These are phyloP conservation scores for Littorina saxatilis DNA, from an alignment of 1,140 invertebrate species.

Conservation along the genomic window DNA sequence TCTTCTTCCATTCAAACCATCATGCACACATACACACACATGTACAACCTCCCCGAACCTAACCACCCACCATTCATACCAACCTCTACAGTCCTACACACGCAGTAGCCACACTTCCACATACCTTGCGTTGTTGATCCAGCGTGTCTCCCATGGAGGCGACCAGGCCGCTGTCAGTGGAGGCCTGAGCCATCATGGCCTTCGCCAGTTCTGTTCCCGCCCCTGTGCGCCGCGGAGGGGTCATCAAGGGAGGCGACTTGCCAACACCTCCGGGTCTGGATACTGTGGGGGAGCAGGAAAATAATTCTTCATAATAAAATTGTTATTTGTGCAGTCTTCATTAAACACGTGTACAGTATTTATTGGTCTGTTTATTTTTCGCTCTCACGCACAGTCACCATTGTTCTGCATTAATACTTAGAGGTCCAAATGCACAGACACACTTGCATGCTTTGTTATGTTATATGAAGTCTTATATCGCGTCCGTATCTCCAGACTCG, in stretches of 20 bases:
- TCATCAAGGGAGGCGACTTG: constrained; percentile 20
- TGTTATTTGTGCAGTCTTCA: no score
- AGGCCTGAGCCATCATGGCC: constrained; percentile 27
- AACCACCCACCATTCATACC: no score
- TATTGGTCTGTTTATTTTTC: no score
- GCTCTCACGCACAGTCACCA: no score
- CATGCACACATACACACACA: background rate
- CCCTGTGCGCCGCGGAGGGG: constrained; percentile 14
- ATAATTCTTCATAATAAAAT: no score
- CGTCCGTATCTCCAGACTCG: no score
- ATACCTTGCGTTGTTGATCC: constrained; percentile 24
- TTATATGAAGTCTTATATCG: no score
- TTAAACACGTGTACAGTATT: no score
- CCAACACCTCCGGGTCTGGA: background rate
- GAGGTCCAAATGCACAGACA: no score
- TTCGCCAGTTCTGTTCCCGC: constrained; percentile 19
- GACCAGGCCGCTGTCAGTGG: constrained; percentile 39
- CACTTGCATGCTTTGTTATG: no score
- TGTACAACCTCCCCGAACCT: background rate
- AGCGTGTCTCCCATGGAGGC: constrained; percentile 43
- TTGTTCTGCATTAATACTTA: no score
- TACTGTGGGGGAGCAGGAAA: background rate
- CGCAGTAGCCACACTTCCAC: background rate
- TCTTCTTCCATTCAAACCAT: background rate
- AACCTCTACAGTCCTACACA: background rate